Evolutionary conservation across 2,888 invertebrate genomes (phyloP).

Genomic region (Buathra laborator): DNA sequence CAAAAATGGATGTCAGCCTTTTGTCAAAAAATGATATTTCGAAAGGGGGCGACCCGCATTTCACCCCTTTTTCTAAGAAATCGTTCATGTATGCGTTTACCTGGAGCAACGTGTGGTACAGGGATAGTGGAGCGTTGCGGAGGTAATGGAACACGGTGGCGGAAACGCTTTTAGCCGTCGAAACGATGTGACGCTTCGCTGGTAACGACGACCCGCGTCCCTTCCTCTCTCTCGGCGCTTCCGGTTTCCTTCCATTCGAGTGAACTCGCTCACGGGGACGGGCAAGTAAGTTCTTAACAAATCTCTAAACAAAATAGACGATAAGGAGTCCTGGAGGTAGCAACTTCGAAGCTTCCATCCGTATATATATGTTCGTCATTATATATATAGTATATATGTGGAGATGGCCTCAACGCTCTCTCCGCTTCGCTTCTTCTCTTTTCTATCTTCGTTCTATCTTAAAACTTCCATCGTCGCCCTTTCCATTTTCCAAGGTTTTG

Average conservation of each 20-base stretch:
- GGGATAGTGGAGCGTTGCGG: background rate
- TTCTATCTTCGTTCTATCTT: slow-evolving; percentile 50
- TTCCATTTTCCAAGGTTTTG: slow-evolving; percentile 41
- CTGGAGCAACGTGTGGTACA: background rate
- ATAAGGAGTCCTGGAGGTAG: slow-evolving; percentile 58
- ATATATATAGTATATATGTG: slow-evolving; percentile 3
- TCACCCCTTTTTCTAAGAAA: background rate
- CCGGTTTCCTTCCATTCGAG: slow-evolving; percentile 56
- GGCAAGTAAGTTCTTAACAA: slow-evolving; percentile 62
- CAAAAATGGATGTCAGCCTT: background rate
- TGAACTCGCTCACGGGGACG: slow-evolving; percentile 28
- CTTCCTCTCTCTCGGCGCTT: slow-evolving; percentile 20
- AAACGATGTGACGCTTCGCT: slow-evolving; percentile 61
- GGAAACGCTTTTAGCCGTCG: slow-evolving; percentile 57
- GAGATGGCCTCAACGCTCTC: background rate
- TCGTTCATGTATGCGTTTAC: background rate
- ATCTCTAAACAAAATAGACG: slow-evolving; percentile 67
- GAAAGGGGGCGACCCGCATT: background rate
- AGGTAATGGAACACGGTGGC: slow-evolving; percentile 34
- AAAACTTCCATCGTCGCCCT: slow-evolving; percentile 48
- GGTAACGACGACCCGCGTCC: slow-evolving; percentile 48
- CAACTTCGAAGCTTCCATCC: slow-evolving; percentile 56
- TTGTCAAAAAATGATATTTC: background rate
- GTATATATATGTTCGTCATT: background rate
- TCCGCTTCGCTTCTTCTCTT: slow-evolving; percentile 22